Percentiles rank a stretch among this genome's conserved stretches.
Conservation (phyloP, 1,140 invertebrate species). For the Babylonia areolata region DNA sequence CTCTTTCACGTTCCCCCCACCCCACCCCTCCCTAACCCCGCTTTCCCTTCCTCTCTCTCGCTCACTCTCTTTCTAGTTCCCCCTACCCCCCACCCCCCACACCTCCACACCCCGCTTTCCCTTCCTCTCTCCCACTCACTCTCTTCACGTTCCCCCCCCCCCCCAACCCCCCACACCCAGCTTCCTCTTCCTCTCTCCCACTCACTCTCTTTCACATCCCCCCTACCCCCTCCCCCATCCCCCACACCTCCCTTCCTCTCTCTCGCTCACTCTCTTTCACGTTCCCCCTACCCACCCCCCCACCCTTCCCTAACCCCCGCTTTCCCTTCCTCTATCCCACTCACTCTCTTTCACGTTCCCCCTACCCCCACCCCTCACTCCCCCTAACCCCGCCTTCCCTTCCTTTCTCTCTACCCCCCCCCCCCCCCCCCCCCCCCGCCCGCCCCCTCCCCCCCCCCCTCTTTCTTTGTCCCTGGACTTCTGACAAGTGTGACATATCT, state of each 20-base stretch:
- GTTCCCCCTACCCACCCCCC: no score
- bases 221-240: no score
- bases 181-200: neutral
- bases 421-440: neutral
- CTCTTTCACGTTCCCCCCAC: neutral
- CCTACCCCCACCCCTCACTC: neutral
- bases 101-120: neutral
- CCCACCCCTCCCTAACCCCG: neutral
- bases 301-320: neutral
- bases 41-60: neutral
- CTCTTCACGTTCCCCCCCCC: no score
- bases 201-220: no score
- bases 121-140: neutral
- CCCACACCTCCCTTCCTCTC: no score
- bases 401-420: neutral
- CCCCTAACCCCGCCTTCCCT: neutral
- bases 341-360: neutral
- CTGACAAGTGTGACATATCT: neutral
- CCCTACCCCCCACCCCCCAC: neutral
- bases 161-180: no score
- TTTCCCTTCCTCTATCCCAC: neutral
- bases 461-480: neutral
- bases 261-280: no score
- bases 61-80: no score
- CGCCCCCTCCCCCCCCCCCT: neutral